A percentile compares a stretch with the other conserved stretches of the same genome.
phyloP scores from a whole-genome alignment of 35 echinoderm and acorn worm species.

The Apostichopus parvimensis region DNA sequence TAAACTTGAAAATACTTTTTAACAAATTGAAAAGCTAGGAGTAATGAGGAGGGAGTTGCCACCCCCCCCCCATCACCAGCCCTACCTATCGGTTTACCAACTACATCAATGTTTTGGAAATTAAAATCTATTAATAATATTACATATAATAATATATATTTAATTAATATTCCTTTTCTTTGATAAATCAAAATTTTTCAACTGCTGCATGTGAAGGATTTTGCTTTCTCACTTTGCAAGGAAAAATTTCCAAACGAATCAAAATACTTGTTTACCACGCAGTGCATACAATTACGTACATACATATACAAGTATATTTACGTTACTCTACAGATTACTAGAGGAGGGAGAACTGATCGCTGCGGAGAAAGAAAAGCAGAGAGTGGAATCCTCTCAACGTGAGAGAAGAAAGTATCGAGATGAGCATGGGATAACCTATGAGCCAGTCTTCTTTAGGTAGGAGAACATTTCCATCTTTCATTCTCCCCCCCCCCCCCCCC shows the following conservation, averaged over 20 bases:
- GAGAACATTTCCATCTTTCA: background rate
- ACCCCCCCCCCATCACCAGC: too few species aligned
- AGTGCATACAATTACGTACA: too few species aligned
- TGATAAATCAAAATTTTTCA: too few species aligned
- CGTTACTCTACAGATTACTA: constrained; percentile 65
- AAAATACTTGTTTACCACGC: too few species aligned
- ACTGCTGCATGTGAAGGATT: too few species aligned
- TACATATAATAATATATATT: too few species aligned
- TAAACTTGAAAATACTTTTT: background rate
- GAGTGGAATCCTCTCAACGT: constrained; percentile 80
- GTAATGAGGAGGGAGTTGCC: background rate
- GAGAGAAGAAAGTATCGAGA: constrained; percentile 92
- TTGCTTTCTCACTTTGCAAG: too few species aligned
- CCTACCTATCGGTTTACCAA: too few species aligned
- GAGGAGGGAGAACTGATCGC: constrained; percentile 91
- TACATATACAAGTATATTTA: background rate
- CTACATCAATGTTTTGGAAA: too few species aligned
- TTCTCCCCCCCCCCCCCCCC: background rate
- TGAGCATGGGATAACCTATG: constrained; percentile 79
- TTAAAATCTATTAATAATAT: too few species aligned
- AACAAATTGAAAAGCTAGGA: background rate
- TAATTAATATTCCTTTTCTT: too few species aligned
- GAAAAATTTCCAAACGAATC: too few species aligned
- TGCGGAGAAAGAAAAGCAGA: constrained; percentile 92
- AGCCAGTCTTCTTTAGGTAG: constrained; percentile 96